phyloP scores from a whole-genome alignment of 2,797 vertebrate species.

The Geotrypetes seraphini region DNA sequence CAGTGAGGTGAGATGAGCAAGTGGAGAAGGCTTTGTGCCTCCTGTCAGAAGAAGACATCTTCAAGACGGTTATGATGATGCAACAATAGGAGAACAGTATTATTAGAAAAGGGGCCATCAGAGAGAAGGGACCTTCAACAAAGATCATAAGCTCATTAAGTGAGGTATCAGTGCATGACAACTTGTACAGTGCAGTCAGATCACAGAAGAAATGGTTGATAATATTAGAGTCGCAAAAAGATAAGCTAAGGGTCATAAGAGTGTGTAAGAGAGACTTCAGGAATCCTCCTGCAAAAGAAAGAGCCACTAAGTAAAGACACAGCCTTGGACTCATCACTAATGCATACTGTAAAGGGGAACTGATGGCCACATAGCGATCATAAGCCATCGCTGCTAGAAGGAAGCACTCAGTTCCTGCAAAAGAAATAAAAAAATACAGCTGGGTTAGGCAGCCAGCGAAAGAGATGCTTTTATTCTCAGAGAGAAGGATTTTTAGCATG shows the following conservation, averaged over 20 bases:
- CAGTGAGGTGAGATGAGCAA: not conserved
- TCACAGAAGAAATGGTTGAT: conserved; percentile 6
- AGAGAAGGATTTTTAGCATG: not conserved
- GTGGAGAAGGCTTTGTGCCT: conserved; percentile 1
- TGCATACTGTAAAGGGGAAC: not conserved
- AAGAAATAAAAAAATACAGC: conserved; percentile 1
- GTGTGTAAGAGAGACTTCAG: not conserved
- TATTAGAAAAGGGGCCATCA: not conserved
- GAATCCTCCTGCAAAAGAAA: not conserved
- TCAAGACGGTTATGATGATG: not conserved
- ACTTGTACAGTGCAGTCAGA: not conserved
- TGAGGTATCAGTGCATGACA: not conserved
- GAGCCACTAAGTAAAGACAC: not conserved
- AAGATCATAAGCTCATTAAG: conserved; percentile 1
- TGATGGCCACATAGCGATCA: conserved; percentile 6
- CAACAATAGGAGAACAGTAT: not conserved
- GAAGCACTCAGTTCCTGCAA: conserved; percentile 1
- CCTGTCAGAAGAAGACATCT: not conserved
- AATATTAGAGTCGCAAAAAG: not conserved
- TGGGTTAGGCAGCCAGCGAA: conserved; percentile 2
- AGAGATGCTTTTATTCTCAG: not conserved
- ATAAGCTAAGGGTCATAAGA: not conserved
- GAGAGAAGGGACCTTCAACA: not conserved
- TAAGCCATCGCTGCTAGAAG: conserved; percentile 1
- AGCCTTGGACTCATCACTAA: not conserved